Conservation (phyloP, 1,140 invertebrate species). For the Aphis craccivora region DNA sequence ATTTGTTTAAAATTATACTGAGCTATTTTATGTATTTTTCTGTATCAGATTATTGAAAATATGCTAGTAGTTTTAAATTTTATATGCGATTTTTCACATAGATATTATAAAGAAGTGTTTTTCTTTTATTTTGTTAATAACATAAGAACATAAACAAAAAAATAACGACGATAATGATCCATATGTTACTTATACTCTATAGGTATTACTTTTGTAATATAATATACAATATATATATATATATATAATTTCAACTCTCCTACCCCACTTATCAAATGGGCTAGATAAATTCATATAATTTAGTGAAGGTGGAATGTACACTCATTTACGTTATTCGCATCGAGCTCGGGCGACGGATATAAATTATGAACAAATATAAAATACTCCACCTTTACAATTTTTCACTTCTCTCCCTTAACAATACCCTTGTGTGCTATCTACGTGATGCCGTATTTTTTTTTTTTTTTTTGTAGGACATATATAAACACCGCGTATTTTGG, state of each 20-base stretch:
- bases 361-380: slow-evolving; percentile 44
- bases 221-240: background rate
- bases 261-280: background rate
- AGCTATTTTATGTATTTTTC: background rate
- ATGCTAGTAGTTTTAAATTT: background rate
- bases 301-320: background rate
- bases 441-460: background rate
- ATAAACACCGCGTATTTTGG: slow-evolving; percentile 36
- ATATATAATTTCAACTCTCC: background rate
- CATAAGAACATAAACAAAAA: background rate
- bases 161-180: background rate
- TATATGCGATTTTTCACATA: background rate
- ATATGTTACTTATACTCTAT: background rate
- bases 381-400: background rate
- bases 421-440: slow-evolving; percentile 36
- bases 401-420: slow-evolving; percentile 10
- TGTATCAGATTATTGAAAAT: background rate
- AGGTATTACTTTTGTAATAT: background rate
- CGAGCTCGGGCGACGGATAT: background rate
- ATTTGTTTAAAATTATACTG: background rate
- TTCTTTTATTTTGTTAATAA: background rate
- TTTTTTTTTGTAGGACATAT: slow-evolving; percentile 3
- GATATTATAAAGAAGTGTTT: background rate
- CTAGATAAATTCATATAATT: slow-evolving; percentile 18
- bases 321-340: background rate